Percentiles rank a stretch among this genome's conserved stretches.
Conservation (phyloP, 2,888 invertebrate genomes). For the Eupithecia pulchellata region DNA sequence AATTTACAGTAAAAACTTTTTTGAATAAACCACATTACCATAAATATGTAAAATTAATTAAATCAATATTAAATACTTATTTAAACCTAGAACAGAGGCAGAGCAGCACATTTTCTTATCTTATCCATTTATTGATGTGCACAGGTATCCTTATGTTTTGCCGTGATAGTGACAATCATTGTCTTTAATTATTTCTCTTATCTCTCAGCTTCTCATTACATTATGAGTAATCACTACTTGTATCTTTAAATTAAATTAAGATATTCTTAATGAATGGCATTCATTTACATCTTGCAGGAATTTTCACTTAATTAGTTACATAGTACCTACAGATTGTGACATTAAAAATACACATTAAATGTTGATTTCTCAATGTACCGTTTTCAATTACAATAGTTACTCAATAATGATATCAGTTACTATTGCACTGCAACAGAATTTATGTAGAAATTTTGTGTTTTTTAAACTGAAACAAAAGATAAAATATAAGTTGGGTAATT, state of each 20-base stretch:
- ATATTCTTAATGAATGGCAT: slow-evolving; percentile 10
- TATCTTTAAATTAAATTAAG: slow-evolving; percentile 7
- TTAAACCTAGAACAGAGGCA: not conserved
- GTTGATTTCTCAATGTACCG: not conserved
- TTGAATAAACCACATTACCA: no score
- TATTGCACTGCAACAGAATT: not conserved
- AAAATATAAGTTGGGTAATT: not conserved
- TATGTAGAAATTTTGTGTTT: not conserved
- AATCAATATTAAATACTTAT: no score
- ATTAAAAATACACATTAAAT: not conserved
- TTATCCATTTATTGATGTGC: slow-evolving; percentile 43
- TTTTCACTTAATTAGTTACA: not conserved
- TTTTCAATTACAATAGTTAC: not conserved
- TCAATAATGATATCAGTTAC: not conserved
- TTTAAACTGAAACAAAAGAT: not conserved
- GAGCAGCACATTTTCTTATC: slow-evolving; percentile 31
- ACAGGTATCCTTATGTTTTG: slow-evolving; percentile 43
- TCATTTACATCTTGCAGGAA: slow-evolving; percentile 2
- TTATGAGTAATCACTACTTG: slow-evolving; percentile 6
- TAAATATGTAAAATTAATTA: no score
- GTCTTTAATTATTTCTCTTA: slow-evolving; percentile 57
- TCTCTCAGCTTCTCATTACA: slow-evolving; percentile 46
- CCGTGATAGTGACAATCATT: slow-evolving; percentile 40
- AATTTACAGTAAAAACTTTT: slow-evolving; percentile 22
- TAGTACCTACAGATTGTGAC: not conserved